phyloP scores from a whole-genome alignment of 64 coral and sea anemone species.

The Astreopora myriophthalma region DNA sequence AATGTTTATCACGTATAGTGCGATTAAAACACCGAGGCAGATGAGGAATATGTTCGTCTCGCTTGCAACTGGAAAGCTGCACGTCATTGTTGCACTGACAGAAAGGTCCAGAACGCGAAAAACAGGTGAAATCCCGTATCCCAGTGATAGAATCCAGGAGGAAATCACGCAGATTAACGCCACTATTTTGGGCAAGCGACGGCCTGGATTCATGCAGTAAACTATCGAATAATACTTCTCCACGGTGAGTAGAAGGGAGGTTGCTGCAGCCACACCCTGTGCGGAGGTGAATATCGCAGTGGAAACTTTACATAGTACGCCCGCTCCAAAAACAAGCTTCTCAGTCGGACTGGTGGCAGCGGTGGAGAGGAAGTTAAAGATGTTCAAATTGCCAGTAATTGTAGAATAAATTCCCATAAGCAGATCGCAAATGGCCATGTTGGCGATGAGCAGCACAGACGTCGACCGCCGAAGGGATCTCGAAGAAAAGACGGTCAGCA shows the following conservation, averaged over 20 bases:
- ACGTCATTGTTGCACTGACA: neutral
- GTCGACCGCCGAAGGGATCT: constrained; percentile 37
- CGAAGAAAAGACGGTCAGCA: constrained; percentile 20
- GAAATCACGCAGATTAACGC: neutral
- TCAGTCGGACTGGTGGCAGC: neutral
- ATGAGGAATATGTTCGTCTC: constrained; percentile 9
- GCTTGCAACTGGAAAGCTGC: constrained; percentile 26
- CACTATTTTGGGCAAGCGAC: constrained; percentile 1
- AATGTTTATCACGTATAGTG: constrained; percentile 48
- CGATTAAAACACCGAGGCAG: constrained; percentile 21
- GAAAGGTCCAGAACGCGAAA: neutral
- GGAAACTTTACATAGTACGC: constrained; percentile 9
- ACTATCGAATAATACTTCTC: constrained; percentile 66
- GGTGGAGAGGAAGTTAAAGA: constrained; percentile 12
- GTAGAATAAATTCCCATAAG: constrained; percentile 38
- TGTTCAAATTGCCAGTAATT: constrained; percentile 51
- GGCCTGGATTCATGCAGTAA: constrained; percentile 61
- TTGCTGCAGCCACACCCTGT: constrained; percentile 27
- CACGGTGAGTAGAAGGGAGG: constrained; percentile 41
- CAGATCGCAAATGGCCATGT: constrained; percentile 24
- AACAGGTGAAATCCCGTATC: constrained; percentile 6
- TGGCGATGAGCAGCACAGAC: constrained; percentile 50
- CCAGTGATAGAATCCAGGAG: constrained; percentile 25
- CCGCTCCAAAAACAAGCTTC: neutral
- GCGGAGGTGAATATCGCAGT: constrained; percentile 40